Conservation (phyloP, 2,113 vertebrate species). For the Syngnathus scovelli region DNA sequence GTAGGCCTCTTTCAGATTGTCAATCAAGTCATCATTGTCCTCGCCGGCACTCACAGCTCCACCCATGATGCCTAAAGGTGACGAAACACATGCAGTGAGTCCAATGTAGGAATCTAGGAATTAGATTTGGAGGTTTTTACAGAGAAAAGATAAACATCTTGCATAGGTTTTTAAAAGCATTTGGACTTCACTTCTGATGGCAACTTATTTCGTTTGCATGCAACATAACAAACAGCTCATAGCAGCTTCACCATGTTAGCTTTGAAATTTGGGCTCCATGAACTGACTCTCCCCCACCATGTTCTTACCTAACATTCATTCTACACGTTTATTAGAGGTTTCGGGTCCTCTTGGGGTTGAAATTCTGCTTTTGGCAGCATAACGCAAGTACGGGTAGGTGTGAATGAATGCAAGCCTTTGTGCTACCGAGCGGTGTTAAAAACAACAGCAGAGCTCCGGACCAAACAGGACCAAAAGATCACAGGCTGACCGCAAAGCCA, state of each 20-base stretch:
- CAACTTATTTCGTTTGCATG: no score
- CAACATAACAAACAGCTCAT: no score
- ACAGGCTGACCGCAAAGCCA: constrained; percentile 16
- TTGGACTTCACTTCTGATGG: no score
- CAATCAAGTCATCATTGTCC: constrained; percentile 94
- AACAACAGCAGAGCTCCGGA: constrained; percentile 18
- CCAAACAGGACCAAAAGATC: constrained; percentile 23
- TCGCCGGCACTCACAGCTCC: constrained; percentile 95
- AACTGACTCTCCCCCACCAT: no score
- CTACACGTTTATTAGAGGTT: background rate
- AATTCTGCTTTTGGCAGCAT: constrained; percentile 13
- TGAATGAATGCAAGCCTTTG: constrained; percentile 12
- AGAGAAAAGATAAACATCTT: background rate
- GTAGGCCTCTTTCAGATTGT: constrained; percentile 93
- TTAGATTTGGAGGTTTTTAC: background rate
- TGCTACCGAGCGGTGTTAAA: constrained; percentile 12
- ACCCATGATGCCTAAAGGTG: constrained; percentile 76
- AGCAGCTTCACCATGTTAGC: no score
- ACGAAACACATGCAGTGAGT: background rate
- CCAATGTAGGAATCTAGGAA: background rate
- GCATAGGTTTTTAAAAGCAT: background rate
- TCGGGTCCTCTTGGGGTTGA: background rate
- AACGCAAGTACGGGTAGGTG: constrained; percentile 4
- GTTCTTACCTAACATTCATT: background rate
- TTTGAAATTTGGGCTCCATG: no score